Conservation (phyloP, 2,113 vertebrate species). For the Ornithorhynchus anatinus region DNA sequence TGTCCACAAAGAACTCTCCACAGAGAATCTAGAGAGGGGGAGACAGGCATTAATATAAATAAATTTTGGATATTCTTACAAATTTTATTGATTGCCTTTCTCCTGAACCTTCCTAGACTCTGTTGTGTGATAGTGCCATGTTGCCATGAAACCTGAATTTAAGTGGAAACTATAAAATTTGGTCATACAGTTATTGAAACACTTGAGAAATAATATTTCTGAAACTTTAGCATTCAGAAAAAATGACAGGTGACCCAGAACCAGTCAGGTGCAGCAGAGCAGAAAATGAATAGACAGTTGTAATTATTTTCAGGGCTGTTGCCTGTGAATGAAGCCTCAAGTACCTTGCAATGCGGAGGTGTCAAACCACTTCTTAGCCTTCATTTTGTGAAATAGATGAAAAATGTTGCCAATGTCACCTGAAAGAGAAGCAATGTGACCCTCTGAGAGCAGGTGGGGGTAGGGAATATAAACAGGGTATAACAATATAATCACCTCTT, state of each 20-base stretch:
- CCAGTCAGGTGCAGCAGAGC: constrained; percentile 4
- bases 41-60: no score
- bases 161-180: background rate
- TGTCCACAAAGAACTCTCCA: no score
- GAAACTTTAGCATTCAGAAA: background rate
- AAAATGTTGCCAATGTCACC: background rate
- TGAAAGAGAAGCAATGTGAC: background rate
- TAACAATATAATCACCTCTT: background rate
- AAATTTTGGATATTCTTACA: no score
- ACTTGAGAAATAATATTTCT: background rate
- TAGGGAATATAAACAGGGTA: background rate
- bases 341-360: constrained; percentile 1
- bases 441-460: background rate
- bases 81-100: no score
- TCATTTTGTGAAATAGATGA: background rate
- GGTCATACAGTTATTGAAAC: constrained; percentile 16
- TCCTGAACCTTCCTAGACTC: background rate
- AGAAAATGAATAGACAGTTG: constrained; percentile 20
- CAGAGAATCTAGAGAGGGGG: no score
- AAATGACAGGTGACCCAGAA: background rate
- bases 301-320: constrained; percentile 18
- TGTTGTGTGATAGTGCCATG: background rate
- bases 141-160: background rate
- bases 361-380: background rate
- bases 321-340: constrained; percentile 14